Conservation (phyloP, 2,888 invertebrate species). For the Punctoribates punctum region DNA sequence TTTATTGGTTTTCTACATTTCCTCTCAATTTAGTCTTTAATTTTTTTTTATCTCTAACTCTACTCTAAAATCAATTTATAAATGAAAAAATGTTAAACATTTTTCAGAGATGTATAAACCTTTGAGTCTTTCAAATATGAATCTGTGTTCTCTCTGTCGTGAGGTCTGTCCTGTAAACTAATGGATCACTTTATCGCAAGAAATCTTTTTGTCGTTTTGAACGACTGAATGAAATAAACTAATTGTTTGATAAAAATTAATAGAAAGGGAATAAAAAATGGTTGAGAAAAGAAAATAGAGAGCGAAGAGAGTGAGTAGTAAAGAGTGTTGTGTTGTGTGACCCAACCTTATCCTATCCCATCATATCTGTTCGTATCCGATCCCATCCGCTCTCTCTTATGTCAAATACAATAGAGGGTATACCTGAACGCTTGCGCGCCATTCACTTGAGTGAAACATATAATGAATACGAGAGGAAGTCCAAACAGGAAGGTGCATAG, state of each 20-base stretch:
- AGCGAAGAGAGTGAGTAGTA: background rate
- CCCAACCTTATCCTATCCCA: constrained; percentile 37
- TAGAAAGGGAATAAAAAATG: constrained; percentile 2
- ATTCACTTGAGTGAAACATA: constrained; percentile 11
- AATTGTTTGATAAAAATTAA: constrained; percentile 17
- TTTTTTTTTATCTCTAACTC: no score
- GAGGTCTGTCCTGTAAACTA: background rate
- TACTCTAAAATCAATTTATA: no score
- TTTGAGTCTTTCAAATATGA: no score
- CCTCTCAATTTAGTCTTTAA: no score
- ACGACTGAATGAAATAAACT: background rate
- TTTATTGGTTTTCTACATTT: no score
- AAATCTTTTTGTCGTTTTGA: background rate
- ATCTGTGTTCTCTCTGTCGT: background rate
- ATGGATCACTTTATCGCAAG: background rate
- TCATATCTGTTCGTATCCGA: constrained; percentile 18
- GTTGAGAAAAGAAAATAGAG: background rate
- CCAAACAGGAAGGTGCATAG: constrained; percentile 35
- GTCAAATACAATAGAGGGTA: constrained; percentile 31
- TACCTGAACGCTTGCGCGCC: constrained; percentile 37
- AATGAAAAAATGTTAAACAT: no score
- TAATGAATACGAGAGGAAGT: constrained; percentile 37
- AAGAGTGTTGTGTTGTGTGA: background rate
- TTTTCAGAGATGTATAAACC: no score
- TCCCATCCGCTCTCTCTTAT: constrained; percentile 18